Conservation (phyloP, 2,888 invertebrate species). For the Drosophila silvestris region DNA sequence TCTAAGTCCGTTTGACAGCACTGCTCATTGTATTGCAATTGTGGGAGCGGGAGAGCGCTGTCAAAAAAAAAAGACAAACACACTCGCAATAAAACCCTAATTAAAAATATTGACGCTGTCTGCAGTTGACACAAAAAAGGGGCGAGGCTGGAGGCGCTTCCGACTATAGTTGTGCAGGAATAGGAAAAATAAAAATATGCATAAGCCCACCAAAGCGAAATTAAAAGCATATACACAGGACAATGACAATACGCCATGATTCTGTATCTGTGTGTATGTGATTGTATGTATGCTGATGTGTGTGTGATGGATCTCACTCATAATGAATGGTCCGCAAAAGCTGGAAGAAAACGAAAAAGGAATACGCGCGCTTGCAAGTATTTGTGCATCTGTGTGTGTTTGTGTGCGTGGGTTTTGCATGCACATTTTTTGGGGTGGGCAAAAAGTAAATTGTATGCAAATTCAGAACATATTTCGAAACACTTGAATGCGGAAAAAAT, state of each 20-base stretch:
- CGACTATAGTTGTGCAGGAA: conserved; percentile 26
- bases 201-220: conserved; percentile 21
- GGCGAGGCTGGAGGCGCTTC: conserved; percentile 39
- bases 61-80: conserved; percentile 27
- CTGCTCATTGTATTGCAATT: conserved; percentile 13
- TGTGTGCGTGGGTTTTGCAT: conserved; percentile 20
- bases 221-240: conserved; percentile 33
- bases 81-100: conserved; percentile 35
- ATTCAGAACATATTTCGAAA: background rate
- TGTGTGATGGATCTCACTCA: conserved; percentile 39
- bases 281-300: conserved; percentile 2
- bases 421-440: conserved; percentile 30
- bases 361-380: conserved; percentile 65
- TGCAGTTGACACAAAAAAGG: conserved; percentile 35
- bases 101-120: conserved; percentile 40
- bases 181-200: conserved; percentile 21
- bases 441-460: background rate
- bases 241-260: conserved; percentile 48
- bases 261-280: conserved; percentile 5
- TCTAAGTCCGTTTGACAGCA: conserved; percentile 3
- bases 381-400: conserved; percentile 32
- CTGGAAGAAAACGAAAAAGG: conserved; percentile 40
- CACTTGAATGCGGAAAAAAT: conserved; percentile 8
- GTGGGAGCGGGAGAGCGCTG: conserved; percentile 11
- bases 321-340: conserved; percentile 50